Percentiles rank a stretch among this genome's conserved stretches.
Evolutionary conservation across 2,888 invertebrate genomes (phyloP).

Genomic region (Cheilosia grossa): DNA sequence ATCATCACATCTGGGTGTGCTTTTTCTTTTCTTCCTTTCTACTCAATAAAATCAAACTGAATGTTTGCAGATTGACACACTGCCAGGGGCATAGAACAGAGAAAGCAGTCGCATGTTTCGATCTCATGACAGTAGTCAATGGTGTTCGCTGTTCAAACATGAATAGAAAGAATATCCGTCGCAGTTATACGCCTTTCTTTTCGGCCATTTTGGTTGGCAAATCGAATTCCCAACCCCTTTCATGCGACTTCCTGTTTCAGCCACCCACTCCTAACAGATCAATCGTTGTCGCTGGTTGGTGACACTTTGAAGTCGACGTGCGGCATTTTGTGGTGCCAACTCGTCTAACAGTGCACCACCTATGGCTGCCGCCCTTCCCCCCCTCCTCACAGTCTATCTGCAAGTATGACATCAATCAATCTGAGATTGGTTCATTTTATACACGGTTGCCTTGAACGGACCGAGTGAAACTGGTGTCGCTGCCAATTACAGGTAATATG

Average conservation of each 20-base stretch:
- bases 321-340: constrained; percentile 45
- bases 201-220: constrained; percentile 1
- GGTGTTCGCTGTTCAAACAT: neutral
- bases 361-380: neutral
- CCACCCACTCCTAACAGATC: neutral
- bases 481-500: constrained; percentile 33
- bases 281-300: neutral
- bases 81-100: constrained; percentile 20
- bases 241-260: neutral
- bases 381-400: neutral
- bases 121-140: constrained; percentile 5
- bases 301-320: constrained; percentile 13
- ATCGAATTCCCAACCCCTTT: constrained; percentile 2
- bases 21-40: neutral
- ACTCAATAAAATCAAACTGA: constrained; percentile 5
- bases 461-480: neutral
- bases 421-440: neutral
- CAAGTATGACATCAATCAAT: constrained; percentile 41
- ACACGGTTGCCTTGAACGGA: constrained; percentile 23
- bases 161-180: too few species aligned
- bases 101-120: constrained; percentile 10
- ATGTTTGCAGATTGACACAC: constrained; percentile 27
- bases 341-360: constrained; percentile 33
- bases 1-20: constrained; percentile 14
- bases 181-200: too few species aligned